phyloP scores from a whole-genome alignment of 1,140 invertebrate genomes.

The Tigriopus japonicus region DNA sequence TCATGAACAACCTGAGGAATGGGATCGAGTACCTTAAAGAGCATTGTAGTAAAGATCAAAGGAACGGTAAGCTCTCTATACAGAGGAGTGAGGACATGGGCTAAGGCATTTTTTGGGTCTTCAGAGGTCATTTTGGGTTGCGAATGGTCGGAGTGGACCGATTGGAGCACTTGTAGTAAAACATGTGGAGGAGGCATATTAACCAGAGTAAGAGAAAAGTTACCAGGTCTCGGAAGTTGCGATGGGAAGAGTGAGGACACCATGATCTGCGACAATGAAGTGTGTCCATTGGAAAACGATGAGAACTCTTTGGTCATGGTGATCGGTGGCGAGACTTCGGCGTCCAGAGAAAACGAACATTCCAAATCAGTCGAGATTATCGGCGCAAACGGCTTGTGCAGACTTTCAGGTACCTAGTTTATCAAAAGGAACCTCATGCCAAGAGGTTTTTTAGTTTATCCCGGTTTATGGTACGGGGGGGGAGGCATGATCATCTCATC shows the following conservation, averaged over 20 bases:
- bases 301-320: slow-evolving; percentile 4
- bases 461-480: too few species aligned
- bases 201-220: background rate
- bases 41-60: slow-evolving; percentile 1
- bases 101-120: too few species aligned
- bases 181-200: slow-evolving; percentile 11
- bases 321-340: slow-evolving; percentile 10
- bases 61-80: background rate
- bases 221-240: slow-evolving; percentile 12
- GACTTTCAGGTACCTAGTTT: too few species aligned
- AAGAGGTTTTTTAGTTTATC: background rate
- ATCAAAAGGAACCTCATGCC: background rate
- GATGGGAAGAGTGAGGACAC: background rate
- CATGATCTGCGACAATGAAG: slow-evolving; percentile 9
- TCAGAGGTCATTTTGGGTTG: slow-evolving; percentile 13
- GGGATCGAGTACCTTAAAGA: slow-evolving; percentile 13
- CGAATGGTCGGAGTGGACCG: slow-evolving; percentile 12
- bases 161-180: slow-evolving; percentile 12
- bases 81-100: too few species aligned
- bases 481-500: too few species aligned
- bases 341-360: slow-evolving; percentile 12
- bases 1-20: slow-evolving; percentile 12
- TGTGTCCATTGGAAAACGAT: slow-evolving; percentile 14
- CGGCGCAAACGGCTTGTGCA: slow-evolving; percentile 1
- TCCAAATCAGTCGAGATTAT: slow-evolving; percentile 11